phyloP scores from a whole-genome alignment of 2,888 invertebrate genomes.

The Brachylomia viminalis region DNA sequence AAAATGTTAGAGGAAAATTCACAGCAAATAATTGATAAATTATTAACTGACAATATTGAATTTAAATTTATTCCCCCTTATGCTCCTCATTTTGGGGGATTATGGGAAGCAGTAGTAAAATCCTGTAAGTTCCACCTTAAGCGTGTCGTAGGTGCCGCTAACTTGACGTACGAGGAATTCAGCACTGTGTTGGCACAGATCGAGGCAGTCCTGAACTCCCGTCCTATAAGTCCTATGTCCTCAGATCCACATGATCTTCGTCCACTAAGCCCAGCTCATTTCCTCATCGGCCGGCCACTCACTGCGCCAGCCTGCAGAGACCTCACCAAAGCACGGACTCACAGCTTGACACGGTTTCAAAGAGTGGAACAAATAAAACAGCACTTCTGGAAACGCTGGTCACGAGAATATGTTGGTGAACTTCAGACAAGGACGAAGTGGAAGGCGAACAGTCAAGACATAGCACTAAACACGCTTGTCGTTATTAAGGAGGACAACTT shows the following conservation, averaged over 20 bases:
- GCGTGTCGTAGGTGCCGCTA: slow-evolving; percentile 3
- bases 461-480: neutral
- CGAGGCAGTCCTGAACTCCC: slow-evolving; percentile 47
- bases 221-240: slow-evolving; percentile 44
- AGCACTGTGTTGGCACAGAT: slow-evolving; percentile 42
- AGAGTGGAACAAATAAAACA: slow-evolving; percentile 8
- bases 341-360: neutral
- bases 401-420: slow-evolving; percentile 7
- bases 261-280: slow-evolving; percentile 13
- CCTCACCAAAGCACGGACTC: neutral
- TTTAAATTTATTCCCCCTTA: slow-evolving; percentile 7
- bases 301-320: neutral
- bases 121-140: neutral
- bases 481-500: neutral
- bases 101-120: slow-evolving; percentile 18
- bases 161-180: slow-evolving; percentile 15
- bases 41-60: neutral
- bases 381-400: slow-evolving; percentile 16
- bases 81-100: slow-evolving; percentile 7
- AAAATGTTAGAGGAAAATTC: neutral
- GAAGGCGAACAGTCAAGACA: neutral
- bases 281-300: slow-evolving; percentile 17
- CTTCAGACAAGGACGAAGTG: slow-evolving; percentile 15
- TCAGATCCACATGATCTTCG: slow-evolving; percentile 26
- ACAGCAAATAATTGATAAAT: neutral